Conservation (phyloP, 2,797 vertebrate genomes). For the Lates japonicus region DNA sequence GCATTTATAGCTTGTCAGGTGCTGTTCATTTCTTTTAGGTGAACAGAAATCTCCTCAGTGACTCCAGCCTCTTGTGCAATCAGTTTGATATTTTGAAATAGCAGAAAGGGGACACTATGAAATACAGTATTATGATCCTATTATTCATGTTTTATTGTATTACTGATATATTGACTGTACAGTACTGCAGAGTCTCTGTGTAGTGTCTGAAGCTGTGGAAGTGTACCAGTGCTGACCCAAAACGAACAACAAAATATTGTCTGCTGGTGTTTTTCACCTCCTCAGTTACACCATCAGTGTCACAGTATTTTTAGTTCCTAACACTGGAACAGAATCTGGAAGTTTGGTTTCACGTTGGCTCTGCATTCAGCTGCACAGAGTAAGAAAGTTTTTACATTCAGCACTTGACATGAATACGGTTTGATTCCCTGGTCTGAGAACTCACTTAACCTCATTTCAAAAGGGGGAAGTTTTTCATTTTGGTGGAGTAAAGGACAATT, state of each 20-base stretch:
- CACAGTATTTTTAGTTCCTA: no score
- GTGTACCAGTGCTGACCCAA: no score
- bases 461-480: constrained; percentile 11
- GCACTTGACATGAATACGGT: background rate
- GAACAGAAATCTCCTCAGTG: background rate
- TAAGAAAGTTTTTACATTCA: background rate
- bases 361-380: no score
- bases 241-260: no score
- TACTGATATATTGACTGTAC: no score
- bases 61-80: background rate
- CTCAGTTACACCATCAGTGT: no score
- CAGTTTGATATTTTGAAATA: constrained; percentile 20
- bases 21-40: background rate
- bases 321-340: no score
- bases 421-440: background rate
- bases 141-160: no score
- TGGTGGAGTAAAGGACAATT: constrained; percentile 2
- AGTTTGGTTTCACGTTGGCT: no score
- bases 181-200: no score
- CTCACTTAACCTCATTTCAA: constrained; percentile 5
- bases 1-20: background rate
- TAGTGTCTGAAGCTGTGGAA: no score
- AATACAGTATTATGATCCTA: no score
- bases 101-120: background rate
- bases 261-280: background rate